Percentiles rank a stretch among this genome's conserved stretches.
These are phyloP conservation scores for Pteropus alecto DNA, from an alignment of 2,113 vertebrate genomes.

Conservation along the genomic window DNA sequence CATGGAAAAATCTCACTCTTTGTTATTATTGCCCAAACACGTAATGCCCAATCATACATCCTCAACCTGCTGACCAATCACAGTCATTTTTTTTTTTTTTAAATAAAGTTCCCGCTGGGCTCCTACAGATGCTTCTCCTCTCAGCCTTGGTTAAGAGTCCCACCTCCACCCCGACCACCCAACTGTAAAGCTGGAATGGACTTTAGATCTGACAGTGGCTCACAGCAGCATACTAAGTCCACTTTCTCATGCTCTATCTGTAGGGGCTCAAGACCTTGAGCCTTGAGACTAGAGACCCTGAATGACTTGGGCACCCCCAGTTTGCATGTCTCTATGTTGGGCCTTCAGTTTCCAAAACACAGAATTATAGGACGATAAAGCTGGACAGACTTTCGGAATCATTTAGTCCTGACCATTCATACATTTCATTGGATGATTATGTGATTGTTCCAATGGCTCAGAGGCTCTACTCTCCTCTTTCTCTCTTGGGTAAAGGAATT, in stretches of 20 bases:
- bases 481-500: conserved; percentile 21
- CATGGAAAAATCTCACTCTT: background rate
- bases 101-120: background rate
- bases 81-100: background rate
- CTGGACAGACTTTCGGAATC: background rate
- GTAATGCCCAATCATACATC: background rate
- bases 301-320: background rate
- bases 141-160: background rate
- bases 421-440: background rate
- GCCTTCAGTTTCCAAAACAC: background rate
- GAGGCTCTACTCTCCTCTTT: background rate
- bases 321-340: background rate
- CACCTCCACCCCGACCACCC: background rate
- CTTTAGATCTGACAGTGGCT: background rate
- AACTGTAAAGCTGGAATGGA: background rate
- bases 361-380: background rate
- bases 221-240: background rate
- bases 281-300: background rate
- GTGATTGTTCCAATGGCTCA: background rate
- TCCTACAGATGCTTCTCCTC: background rate
- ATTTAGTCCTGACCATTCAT: background rate
- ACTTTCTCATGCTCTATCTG: background rate
- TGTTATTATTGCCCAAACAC: background rate
- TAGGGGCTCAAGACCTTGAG: background rate
- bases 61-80: background rate